Evolutionary conservation across 2,113 vertebrate genomes (phyloP).

Genomic region (Athene cunicularia): DNA sequence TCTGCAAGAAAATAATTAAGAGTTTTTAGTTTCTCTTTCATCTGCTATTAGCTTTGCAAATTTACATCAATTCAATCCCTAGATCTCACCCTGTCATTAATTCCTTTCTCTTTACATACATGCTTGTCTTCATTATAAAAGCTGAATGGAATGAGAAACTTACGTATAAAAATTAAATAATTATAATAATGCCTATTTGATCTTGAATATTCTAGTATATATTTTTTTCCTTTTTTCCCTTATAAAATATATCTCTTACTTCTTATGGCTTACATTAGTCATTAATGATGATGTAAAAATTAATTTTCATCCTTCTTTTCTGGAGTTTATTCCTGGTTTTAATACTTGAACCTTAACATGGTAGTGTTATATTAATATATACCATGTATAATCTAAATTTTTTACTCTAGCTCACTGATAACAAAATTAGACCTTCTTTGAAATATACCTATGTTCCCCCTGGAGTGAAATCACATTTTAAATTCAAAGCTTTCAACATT

Average conservation of each 20-base stretch:
- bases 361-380: neutral
- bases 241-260: neutral
- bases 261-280: neutral
- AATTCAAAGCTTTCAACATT: neutral
- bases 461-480: neutral
- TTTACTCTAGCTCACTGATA: neutral
- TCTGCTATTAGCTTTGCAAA: neutral
- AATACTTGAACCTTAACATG: accelerated
- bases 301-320: neutral
- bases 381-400: neutral
- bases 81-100: neutral
- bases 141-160: neutral
- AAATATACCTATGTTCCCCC: neutral
- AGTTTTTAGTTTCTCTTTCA: neutral
- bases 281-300: neutral
- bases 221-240: neutral
- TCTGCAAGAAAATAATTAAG: neutral
- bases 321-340: neutral
- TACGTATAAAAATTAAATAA: neutral
- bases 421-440: neutral
- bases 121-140: neutral
- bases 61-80: neutral
- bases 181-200: neutral
- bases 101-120: neutral
- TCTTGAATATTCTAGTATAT: neutral